Base-by-base conservation (phyloP, 2,113 vertebrate genomes). In the Oreochromis tanganicae region DNA sequence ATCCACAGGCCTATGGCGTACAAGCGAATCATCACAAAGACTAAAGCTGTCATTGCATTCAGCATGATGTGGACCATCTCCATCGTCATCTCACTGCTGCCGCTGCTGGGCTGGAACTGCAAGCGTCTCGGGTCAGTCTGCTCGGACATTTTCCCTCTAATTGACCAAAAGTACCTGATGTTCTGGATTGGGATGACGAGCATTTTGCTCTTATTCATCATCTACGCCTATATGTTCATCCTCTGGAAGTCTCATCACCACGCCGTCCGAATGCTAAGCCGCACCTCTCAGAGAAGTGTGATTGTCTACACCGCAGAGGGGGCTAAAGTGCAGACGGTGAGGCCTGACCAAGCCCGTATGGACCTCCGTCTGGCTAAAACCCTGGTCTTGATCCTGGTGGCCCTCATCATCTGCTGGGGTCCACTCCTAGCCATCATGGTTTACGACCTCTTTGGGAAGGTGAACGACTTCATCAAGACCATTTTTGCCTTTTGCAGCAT, bases 101-200 rank as follows among this genome's bases (percentile, higher is more conserved):
- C 99, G 3, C 97, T 99, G 86, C 96, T 99, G 1, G 99, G 99
- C 81, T 99, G 99, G 99, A 99, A 99, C 97, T 99, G 99, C 97
- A 98, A 98, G 95, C 97, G 96, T 8, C 97, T 99, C 41, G 97
- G 98, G 11, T 97, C 99, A 0, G 97, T 97, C 66, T 99, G 99
- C 95, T 99, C 99, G 0, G 98, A 99, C 94, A 99, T 99, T 92
- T 99, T 99, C 95, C 99, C 99, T 0, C 97, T 98, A 56, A 99
- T 99, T 0, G 99, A 99, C 0, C 97, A 98, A 92, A 98, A 96
- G 2, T 99, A 99, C 92, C 95, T 99, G 94, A 98, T 99, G 98
- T 98, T 98, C 96, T 99, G 98, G 98, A 99, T 99, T 0, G 98
- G 98, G 21, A 97, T 99, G 93, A 99, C 98, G 13, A 98, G 96